Conservation (phyloP, 2,113 vertebrate genomes). For the Rafetus swinhoei region DNA sequence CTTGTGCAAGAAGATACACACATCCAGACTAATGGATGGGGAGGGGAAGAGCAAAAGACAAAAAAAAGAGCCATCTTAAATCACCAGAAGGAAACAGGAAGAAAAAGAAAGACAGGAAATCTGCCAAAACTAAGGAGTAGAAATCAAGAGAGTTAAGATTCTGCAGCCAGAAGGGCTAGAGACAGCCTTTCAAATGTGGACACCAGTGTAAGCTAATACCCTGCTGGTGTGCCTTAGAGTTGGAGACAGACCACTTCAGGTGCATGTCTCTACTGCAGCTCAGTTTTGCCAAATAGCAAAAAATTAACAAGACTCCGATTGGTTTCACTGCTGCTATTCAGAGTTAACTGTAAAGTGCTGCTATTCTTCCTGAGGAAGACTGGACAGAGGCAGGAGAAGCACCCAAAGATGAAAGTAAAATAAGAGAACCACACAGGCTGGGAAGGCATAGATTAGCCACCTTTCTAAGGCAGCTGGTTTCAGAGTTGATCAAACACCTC, state of each 20-base stretch:
- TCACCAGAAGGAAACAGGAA: neutral
- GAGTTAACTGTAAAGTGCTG: neutral
- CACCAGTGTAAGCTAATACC: neutral
- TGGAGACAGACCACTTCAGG: neutral
- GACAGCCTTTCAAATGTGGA: neutral
- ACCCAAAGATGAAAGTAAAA: neutral
- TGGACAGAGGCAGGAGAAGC: neutral
- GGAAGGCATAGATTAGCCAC: neutral
- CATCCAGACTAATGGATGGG: neutral
- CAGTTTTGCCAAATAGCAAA: neutral
- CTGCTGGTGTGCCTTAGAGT: neutral
- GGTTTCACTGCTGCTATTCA: neutral
- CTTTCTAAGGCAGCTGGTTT: neutral
- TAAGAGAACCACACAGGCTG: neutral
- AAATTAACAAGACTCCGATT: neutral
- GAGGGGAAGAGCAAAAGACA: neutral
- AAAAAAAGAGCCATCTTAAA: neutral
- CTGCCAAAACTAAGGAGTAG: neutral
- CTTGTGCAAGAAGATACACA: neutral
- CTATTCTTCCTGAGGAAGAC: neutral
- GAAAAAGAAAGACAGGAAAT: neutral
- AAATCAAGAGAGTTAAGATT: neutral
- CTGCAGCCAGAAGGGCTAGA: neutral
- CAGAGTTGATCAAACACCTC: neutral
- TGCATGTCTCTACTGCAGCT: neutral